phyloP scores from a whole-genome alignment of 1,140 invertebrate genomes.

The Eueides isabella region DNA sequence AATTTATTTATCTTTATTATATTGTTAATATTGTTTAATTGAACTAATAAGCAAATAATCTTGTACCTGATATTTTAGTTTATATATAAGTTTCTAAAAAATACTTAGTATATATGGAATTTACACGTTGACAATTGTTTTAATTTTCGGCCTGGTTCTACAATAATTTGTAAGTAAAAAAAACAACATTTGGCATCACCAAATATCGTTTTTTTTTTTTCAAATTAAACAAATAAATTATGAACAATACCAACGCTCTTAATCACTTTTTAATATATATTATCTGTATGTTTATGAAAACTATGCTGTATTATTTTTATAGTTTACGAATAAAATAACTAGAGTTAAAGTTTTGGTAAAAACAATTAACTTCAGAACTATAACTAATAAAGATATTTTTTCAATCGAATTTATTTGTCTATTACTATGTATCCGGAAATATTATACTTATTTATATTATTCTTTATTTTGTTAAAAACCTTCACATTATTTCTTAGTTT shows the following conservation, averaged over 20 bases:
- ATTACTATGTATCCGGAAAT: background rate
- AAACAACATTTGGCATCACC: too few species aligned
- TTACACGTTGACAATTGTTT: too few species aligned
- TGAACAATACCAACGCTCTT: too few species aligned
- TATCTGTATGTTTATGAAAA: too few species aligned
- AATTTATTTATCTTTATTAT: slow-evolving; percentile 44
- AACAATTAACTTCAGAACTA: background rate
- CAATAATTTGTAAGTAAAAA: too few species aligned
- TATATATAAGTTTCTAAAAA: background rate
- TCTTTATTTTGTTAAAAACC: background rate
- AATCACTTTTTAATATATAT: too few species aligned
- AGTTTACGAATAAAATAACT: too few species aligned
- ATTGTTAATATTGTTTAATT: slow-evolving; percentile 21
- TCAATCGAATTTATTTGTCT: background rate
- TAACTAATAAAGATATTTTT: background rate
- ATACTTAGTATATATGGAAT: too few species aligned
- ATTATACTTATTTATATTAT: background rate
- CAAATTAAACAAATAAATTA: too few species aligned
- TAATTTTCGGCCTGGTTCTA: too few species aligned
- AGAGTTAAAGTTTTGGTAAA: background rate
- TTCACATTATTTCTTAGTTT: background rate
- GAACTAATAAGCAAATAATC: background rate
- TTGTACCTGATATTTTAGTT: slow-evolving; percentile 3
- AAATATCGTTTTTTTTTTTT: too few species aligned
- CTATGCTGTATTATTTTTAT: too few species aligned